phyloP scores from a whole-genome alignment of 2,888 invertebrate genomes.

The Acrocera orbiculus region DNA sequence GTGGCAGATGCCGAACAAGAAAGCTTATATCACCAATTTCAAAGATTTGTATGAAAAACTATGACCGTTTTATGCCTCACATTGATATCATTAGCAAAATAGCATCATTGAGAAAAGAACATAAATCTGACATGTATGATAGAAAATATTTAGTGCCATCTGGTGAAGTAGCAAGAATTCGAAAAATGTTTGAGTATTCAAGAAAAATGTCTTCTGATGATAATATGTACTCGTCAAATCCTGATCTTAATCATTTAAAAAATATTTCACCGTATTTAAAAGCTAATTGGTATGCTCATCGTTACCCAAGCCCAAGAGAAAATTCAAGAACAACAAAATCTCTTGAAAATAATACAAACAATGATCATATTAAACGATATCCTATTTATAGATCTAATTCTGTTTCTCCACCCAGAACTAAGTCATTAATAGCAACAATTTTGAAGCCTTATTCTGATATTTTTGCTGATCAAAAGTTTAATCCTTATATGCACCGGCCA shows the following conservation, averaged over 20 bases:
- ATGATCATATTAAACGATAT: slow-evolving; percentile 13
- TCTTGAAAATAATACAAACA: slow-evolving; percentile 25
- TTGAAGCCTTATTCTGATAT: slow-evolving; percentile 32
- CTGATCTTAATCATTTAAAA: slow-evolving; percentile 56
- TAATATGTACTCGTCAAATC: slow-evolving; percentile 64
- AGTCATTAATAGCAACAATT: slow-evolving; percentile 30
- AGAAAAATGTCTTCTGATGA: slow-evolving; percentile 43
- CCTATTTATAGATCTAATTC: slow-evolving; percentile 14
- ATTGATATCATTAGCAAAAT: slow-evolving; percentile 81
- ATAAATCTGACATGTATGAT: slow-evolving; percentile 20
- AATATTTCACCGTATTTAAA: slow-evolving; percentile 63
- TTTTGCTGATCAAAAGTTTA: slow-evolving; percentile 50
- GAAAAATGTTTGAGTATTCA: slow-evolving; percentile 49
- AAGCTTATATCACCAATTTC: slow-evolving; percentile 46
- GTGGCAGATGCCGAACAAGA: slow-evolving; percentile 34
- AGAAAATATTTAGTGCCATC: too few relatives aligned
- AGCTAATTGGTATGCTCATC: slow-evolving; percentile 66
- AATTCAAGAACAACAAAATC: slow-evolving; percentile 47
- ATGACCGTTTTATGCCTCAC: slow-evolving; percentile 68
- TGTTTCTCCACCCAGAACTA: slow-evolving; percentile 34
- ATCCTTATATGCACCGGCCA: slow-evolving; percentile 58
- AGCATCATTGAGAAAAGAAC: slow-evolving; percentile 43
- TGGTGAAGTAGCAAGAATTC: slow-evolving; percentile 55
- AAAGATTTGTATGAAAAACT: slow-evolving; percentile 41
- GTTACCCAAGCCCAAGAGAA: slow-evolving; percentile 50